Conservation (phyloP, 1,140 invertebrate species). For the Alviniconcha marisindica region DNA sequence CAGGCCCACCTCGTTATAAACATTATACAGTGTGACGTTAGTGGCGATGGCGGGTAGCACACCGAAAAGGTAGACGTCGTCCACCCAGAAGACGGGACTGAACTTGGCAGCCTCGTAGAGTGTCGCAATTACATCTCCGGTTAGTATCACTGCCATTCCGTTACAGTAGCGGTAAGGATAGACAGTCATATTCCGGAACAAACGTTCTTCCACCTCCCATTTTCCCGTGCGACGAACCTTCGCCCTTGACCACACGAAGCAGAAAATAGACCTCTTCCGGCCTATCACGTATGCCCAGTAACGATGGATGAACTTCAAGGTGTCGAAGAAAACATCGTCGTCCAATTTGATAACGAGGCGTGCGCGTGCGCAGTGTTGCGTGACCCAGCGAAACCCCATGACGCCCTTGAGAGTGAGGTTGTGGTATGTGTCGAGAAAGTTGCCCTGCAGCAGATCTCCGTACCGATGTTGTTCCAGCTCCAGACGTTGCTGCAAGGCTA, state of each 20-base stretch:
- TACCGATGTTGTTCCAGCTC: slow-evolving; percentile 51
- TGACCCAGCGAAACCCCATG: slow-evolving; percentile 89
- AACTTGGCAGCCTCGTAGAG: slow-evolving; percentile 67
- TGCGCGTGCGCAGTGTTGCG: slow-evolving; percentile 80
- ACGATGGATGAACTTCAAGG: slow-evolving; percentile 76
- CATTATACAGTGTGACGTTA: no score
- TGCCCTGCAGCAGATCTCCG: slow-evolving; percentile 63
- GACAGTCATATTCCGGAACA: slow-evolving; percentile 45
- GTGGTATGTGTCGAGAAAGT: slow-evolving; percentile 63
- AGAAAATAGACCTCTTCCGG: slow-evolving; percentile 42
- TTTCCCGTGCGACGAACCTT: slow-evolving; percentile 46
- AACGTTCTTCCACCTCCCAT: slow-evolving; percentile 54
- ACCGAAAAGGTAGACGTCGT: slow-evolving; percentile 79
- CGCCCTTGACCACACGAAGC: slow-evolving; percentile 41
- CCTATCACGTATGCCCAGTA: slow-evolving; percentile 29
- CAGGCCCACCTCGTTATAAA: no score
- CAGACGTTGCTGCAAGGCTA: slow-evolving; percentile 39
- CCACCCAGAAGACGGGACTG: slow-evolving; percentile 78
- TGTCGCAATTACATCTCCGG: slow-evolving; percentile 50
- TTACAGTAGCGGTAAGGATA: slow-evolving; percentile 60
- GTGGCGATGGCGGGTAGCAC: slow-evolving; percentile 61
- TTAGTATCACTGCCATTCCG: slow-evolving; percentile 54
- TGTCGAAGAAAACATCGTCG: slow-evolving; percentile 90
- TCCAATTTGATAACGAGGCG: slow-evolving; percentile 91
- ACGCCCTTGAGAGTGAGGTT: slow-evolving; percentile 79